Percentiles rank a stretch among this genome's conserved stretches.
phyloP scores from a whole-genome alignment of 2,113 vertebrate genomes.

The Ceyx cyanopectus region DNA sequence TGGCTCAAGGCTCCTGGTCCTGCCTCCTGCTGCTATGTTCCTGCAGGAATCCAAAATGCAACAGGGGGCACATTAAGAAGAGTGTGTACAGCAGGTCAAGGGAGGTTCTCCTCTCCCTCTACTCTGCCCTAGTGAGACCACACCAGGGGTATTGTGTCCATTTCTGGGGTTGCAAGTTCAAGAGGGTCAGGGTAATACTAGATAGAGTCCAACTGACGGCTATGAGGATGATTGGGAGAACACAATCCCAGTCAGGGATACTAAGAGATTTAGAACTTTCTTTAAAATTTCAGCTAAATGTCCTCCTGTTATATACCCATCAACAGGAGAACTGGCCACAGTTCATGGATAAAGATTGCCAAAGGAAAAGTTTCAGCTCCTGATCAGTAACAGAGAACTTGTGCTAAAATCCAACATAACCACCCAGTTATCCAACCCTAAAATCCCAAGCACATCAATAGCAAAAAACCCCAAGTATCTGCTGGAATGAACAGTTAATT shows the following conservation, averaged over 20 bases:
- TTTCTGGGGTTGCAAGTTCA: too few species aligned
- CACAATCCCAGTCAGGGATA: not conserved
- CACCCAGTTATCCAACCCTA: conserved; percentile 33
- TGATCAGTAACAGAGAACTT: conserved; percentile 1
- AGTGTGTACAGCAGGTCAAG: too few species aligned
- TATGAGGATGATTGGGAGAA: not conserved
- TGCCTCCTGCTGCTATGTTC: not conserved
- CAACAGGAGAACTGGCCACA: conserved; percentile 1
- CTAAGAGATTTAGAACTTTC: not conserved
- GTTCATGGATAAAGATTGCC: not conserved
- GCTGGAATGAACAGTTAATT: conserved; percentile 56
- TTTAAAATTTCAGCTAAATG: not conserved
- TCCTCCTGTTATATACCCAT: not conserved
- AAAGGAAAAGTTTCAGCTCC: conserved; percentile 17
- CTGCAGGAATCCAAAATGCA: not conserved
- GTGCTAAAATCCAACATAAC: conserved; percentile 45
- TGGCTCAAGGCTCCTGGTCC: not conserved
- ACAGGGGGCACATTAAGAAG: not conserved
- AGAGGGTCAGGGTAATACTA: too few species aligned
- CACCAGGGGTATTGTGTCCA: too few species aligned
- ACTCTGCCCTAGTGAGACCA: too few species aligned
- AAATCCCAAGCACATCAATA: conserved; percentile 22
- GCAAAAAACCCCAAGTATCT: conserved; percentile 5
- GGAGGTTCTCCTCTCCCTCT: too few species aligned
- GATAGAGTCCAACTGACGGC: too few species aligned